Conservation (phyloP, 2,113 vertebrate genomes). For the Hucho hucho region DNA sequence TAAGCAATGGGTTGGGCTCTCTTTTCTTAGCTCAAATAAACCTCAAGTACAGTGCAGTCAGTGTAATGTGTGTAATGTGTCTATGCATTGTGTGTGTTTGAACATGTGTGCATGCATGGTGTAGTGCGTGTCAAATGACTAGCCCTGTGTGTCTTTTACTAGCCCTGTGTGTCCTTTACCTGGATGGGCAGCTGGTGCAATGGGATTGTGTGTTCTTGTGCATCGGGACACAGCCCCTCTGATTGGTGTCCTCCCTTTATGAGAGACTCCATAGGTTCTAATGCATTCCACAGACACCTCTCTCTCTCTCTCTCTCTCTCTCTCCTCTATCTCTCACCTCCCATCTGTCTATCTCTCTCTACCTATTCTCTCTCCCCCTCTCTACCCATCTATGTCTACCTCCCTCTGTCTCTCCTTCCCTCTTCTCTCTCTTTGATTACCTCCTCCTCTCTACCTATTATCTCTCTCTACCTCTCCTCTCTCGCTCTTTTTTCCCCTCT, state of each 20-base stretch:
- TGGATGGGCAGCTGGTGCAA: background rate
- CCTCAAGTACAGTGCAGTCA: background rate
- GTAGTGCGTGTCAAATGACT: background rate
- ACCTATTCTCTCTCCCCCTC: too few relatives aligned
- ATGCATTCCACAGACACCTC: background rate
- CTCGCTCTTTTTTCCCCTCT: too few relatives aligned
- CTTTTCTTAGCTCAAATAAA: background rate
- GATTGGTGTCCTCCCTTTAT: background rate
- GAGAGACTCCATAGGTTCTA: background rate
- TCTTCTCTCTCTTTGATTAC: too few relatives aligned
- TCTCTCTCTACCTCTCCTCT: too few relatives aligned
- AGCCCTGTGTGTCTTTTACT: background rate
- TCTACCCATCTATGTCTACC: too few relatives aligned
- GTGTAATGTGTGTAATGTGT: background rate
- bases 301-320: too few relatives aligned
- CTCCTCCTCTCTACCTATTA: too few relatives aligned
- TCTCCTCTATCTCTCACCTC: too few relatives aligned
- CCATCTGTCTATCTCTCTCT: too few relatives aligned
- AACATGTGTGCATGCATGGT: background rate
- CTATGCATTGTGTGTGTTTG: background rate
- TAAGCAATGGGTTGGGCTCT: background rate
- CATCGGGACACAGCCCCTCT: background rate
- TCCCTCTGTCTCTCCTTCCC: too few relatives aligned
- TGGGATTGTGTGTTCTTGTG: conserved; percentile 5
- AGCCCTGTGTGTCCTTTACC: background rate